Percentiles rank a stretch among this genome's conserved stretches.
These are phyloP conservation scores for Calephelis perditalis DNA, from an alignment of 2,888 invertebrate genomes.

Conservation along the genomic window DNA sequence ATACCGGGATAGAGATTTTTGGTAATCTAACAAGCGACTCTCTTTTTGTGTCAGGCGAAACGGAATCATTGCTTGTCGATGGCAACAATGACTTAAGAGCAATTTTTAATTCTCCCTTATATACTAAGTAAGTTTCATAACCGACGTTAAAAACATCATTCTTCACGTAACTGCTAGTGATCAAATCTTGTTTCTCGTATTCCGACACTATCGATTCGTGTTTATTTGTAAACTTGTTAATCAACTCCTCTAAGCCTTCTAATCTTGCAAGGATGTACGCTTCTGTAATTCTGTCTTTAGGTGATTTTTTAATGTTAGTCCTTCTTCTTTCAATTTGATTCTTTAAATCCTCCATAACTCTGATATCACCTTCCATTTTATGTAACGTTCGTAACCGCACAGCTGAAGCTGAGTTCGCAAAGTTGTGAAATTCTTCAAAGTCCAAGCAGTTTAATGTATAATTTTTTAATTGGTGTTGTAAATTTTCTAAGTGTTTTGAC, in stretches of 20 bases:
- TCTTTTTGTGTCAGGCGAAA: background rate
- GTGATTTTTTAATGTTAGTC: background rate
- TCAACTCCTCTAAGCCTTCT: background rate
- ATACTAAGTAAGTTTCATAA: background rate
- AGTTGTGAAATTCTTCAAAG: too few species aligned
- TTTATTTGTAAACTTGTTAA: too few species aligned
- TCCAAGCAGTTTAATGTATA: too few species aligned
- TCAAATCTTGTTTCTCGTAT: too few species aligned
- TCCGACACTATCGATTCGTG: too few species aligned
- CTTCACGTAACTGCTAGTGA: background rate
- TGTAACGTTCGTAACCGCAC: too few species aligned
- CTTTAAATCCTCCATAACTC: background rate
- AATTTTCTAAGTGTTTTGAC: too few species aligned
- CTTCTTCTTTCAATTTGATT: background rate
- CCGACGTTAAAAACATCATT: background rate
- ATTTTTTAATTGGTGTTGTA: too few species aligned
- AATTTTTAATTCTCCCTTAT: too few species aligned
- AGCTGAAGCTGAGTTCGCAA: too few species aligned
- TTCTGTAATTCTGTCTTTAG: background rate
- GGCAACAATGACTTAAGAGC: background rate
- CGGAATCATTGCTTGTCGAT: background rate
- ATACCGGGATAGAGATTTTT: conserved; percentile 25
- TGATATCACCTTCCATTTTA: background rate
- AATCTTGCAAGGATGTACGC: background rate
- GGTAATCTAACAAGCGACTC: conserved; percentile 22